Evolutionary conservation across 2,113 vertebrate species (phyloP).

Genomic region (Camelus dromedarius): DNA sequence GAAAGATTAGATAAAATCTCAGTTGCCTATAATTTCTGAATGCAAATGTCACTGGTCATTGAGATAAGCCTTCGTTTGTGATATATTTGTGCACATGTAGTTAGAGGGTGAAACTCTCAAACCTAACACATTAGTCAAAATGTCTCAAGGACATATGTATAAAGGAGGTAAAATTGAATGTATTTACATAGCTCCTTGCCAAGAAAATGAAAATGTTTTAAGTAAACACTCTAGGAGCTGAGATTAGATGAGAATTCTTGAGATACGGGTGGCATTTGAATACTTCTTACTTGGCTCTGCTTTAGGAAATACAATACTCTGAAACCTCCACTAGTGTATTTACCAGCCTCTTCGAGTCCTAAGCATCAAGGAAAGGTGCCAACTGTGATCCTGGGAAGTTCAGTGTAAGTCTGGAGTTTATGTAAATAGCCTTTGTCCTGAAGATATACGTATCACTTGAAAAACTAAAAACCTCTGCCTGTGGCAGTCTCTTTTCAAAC

Average conservation of each 20-base stretch:
- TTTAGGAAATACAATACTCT: constrained; percentile 60
- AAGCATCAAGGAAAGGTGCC: constrained; percentile 31
- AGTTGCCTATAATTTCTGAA: constrained; percentile 37
- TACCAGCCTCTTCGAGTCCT: constrained; percentile 53
- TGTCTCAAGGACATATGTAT: constrained; percentile 57
- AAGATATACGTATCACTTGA: constrained; percentile 49
- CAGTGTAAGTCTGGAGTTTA: constrained; percentile 38
- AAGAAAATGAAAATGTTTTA: constrained; percentile 79
- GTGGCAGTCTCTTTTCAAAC: constrained; percentile 64
- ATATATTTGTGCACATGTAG: constrained; percentile 33
- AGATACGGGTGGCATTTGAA: constrained; percentile 65
- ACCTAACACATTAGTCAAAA: constrained; percentile 65
- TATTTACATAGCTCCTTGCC: constrained; percentile 75
- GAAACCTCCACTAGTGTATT: constrained; percentile 1
- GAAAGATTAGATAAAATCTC: constrained; percentile 9
- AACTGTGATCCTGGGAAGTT: not conserved
- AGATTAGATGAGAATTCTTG: constrained; percentile 68
- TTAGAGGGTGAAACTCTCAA: constrained; percentile 56
- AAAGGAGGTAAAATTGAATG: constrained; percentile 70
- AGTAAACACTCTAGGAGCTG: constrained; percentile 74
- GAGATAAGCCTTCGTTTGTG: constrained; percentile 52
- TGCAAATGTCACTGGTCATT: constrained; percentile 61
- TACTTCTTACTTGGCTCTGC: constrained; percentile 57
- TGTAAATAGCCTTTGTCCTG: constrained; percentile 71
- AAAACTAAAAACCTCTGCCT: constrained; percentile 49